Evolutionary conservation across 2,888 invertebrate genomes (phyloP), one percentile per base, ranked within the genome.

Genomic region (Dione vanillae): DNA sequence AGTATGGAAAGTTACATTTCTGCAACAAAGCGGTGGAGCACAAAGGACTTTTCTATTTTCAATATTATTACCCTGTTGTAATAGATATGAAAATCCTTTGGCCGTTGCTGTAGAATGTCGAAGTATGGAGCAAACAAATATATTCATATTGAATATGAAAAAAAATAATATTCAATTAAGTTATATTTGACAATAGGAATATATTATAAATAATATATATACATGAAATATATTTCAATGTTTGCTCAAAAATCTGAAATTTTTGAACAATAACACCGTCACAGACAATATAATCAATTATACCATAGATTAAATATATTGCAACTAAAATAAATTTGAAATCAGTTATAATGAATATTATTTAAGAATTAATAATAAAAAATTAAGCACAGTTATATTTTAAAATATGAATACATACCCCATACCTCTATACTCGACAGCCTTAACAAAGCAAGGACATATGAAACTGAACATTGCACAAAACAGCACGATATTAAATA

Each of bases 31-130:
- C 41, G 19, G 1, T 51, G 27, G 16, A 62, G 45, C 64, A 58
- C 67, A 72, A 70, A 72, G 69, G 65, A 67, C 19, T 51, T 66
- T 40, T 47, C 65, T 66, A 66, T 41, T 71, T 47, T 70, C 61
- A 69, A 70, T 61, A 40, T 65, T 71, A 73, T 73, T 70, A 75
- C 75, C 76, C 75, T 75, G 75, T 75, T 62, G 59, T 69, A 75
- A 72, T 64, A 75, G 71, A 69, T 72, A 71, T 65, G 56, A 70
- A 70, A 71, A 67, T 74, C 67, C 69, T 65, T 67, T 61, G 65
- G 35, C 27, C n/a, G n/a, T 45, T 16, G 2, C 56, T 56, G 37
- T 56, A 16, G 10, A 40, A 16, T 37, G 56, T 56, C 37, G 56
- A 56, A 16, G 56, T 56, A 56, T 56, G 56, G 56, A 56, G 37